A percentile compares a stretch with the other conserved stretches of the same genome.
Evolutionary conservation across 2,888 invertebrate genomes (phyloP).

Genomic region (Abrostola triplasia): DNA sequence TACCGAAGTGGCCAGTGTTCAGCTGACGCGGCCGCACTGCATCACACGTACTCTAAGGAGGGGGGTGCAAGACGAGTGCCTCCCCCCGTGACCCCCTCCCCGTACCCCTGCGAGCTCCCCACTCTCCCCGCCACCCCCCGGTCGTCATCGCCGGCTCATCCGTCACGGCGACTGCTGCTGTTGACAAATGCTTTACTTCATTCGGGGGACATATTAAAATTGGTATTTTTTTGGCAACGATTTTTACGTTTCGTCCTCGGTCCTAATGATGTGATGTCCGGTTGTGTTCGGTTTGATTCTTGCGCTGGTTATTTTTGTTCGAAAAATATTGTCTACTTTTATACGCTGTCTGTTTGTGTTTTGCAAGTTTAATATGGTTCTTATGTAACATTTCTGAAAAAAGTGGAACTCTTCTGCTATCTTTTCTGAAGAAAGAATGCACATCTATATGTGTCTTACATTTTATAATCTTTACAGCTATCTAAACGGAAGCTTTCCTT

Average conservation of each 20-base stretch:
- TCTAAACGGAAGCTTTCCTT: too few relatives aligned
- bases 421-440: too few relatives aligned
- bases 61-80: conserved; percentile 38
- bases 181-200: conserved; percentile 77
- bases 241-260: conserved; percentile 36
- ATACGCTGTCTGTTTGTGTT: neutral
- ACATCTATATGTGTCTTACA: too few relatives aligned
- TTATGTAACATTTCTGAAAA: too few relatives aligned
- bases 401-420: too few relatives aligned
- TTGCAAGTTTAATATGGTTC: too few relatives aligned
- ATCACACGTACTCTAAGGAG: conserved; percentile 45
- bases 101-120: conserved; percentile 20
- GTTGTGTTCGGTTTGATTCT: conserved; percentile 5
- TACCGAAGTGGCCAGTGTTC: conserved; percentile 25
- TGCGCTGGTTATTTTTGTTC: neutral
- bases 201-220: conserved; percentile 69
- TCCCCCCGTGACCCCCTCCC: conserved; percentile 21
- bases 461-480: too few relatives aligned
- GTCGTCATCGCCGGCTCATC: conserved; percentile 71
- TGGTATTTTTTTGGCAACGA: conserved; percentile 55
- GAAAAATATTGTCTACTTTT: conserved; percentile 12
- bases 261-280: conserved; percentile 29
- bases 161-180: conserved; percentile 75
- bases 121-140: conserved; percentile 34
- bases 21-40: conserved; percentile 50